Base-by-base conservation (phyloP, 2,797 vertebrate genomes). In the Sphenodon punctatus region DNA sequence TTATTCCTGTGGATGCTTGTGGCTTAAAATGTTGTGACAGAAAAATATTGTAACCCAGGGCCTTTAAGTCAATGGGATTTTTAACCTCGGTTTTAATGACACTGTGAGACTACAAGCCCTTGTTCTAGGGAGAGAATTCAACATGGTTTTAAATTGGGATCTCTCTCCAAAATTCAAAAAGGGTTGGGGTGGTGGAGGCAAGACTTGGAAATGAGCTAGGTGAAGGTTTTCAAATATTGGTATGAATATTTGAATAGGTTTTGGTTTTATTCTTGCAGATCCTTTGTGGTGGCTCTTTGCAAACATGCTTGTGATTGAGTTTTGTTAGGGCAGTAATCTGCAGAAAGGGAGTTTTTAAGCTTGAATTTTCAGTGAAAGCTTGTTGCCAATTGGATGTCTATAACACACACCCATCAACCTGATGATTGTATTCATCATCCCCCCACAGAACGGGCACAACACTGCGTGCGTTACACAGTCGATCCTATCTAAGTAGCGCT, bases 171-270 rank as follows among this genome's bases (percentile, higher is more conserved):
- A n/a, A n/a, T n/a, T n/a, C n/a, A n/a, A n/a, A n/a, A n/a, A n/a
- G n/a, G n/a, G n/a, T n/a, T n/a, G n/a, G n/a, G n/a, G n/a, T n/a
- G n/a, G n/a, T n/a, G n/a, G n/a, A n/a, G 45, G 5, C 70, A 14
- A 34, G 73, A 60, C 49, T 55, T 38, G 2, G 30, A 66, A 74
- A n/a, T 8, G 30, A 38, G 38, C 53, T 72, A 73, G 58, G 65
- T 59, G 67, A 86, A 86, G 8, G 13, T 84, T 89, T 73, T 75
- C 75, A 91, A 92, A 93, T 86, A 93, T 88, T 93, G 73, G 66
- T 75, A 92, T 75, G 80, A 59, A 66, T 85, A 90, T 79, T 91
- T 90, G 82, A 92, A 87, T 39, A 67, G 38, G 11, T 73, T 83
- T 66, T 85, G 88, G 70, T 89, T 74, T 59, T 55, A 19, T 34